These are phyloP conservation scores for Sebastes alutus DNA, from an alignment of 2,797 vertebrate genomes.

Conservation along the genomic window DNA sequence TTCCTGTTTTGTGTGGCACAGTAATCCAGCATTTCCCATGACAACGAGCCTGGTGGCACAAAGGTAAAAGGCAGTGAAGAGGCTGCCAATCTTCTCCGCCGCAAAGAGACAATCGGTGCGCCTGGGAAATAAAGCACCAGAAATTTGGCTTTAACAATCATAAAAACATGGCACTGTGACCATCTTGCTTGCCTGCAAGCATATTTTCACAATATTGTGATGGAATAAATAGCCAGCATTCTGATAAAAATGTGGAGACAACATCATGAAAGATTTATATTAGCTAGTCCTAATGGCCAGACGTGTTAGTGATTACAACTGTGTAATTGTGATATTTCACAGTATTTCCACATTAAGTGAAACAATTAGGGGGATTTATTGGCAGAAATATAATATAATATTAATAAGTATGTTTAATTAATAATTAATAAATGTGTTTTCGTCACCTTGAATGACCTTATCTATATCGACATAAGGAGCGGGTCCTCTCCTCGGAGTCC, in stretches of 20 bases:
- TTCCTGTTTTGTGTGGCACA: constrained; percentile 9
- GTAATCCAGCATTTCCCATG: constrained; percentile 32
- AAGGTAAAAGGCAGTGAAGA: constrained; percentile 44
- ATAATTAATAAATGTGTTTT: neutral
- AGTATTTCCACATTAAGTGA: neutral
- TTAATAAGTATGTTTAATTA: neutral
- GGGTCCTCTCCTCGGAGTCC: too few relatives aligned
- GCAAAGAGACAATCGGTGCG: constrained; percentile 29
- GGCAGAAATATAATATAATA: neutral
- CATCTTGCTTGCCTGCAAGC: constrained; percentile 26
- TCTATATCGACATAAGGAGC: too few relatives aligned
- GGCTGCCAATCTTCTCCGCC: constrained; percentile 44
- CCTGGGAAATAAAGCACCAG: constrained; percentile 46
- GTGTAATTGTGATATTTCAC: constrained; percentile 6
- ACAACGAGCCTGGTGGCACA: constrained; percentile 39
- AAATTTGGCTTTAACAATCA: constrained; percentile 44
- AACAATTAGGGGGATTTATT: neutral
- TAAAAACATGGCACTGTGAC: constrained; percentile 48
- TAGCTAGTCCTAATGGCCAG: neutral
- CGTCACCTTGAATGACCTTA: neutral
- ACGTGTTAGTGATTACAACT: constrained; percentile 15
- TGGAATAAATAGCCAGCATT: constrained; percentile 30
- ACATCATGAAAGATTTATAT: constrained; percentile 1
- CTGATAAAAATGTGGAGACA: constrained; percentile 31
- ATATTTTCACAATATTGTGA: constrained; percentile 54